Evolutionary conservation across 2,113 vertebrate genomes (phyloP), one percentile per base, ranked within the genome.

Genomic region (Lepisosteus oculatus): DNA sequence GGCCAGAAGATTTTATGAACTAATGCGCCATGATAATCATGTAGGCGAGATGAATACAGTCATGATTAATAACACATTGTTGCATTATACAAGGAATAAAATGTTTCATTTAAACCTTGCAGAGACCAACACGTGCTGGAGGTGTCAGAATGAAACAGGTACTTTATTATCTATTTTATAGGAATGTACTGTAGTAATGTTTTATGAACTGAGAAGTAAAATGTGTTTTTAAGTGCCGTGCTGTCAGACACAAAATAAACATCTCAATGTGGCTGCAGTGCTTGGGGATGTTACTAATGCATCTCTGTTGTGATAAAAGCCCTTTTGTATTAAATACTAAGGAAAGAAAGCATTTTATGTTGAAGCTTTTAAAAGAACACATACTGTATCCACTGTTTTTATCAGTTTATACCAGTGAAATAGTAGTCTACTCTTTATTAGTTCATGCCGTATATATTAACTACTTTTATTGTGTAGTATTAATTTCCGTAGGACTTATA

Each of bases 111-210:
- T 83, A 79, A 87, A 85, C 85, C 82, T 84, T 85, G 70, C 89
- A 92, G 91, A 92, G 74, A 84, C 86, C 85, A 92, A 90, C 86
- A 90, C 86, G 80, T 92, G 90, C 91, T 91, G 91, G 89, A 90
- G 90, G 87, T 92, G 91, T 91, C 89, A 92, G 71, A 92, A 88
- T 87, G 90, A 92, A 91, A 88, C 91, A 85, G 90, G 91, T 92
- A 92, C 83, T 86, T 74, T 65, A 51, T 51, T 17, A 66, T 62
- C 43, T 42, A 74, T 76, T 62, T 63, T 74, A 69, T 69, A 74
- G 61, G 62, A 74, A 56, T 74, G 73, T 61, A 6, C 56, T 17
- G 43, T 72, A 54, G 61, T 6, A 51, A 55, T 3, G 11, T 74
- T 68, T 68, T 41, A 55, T 56, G 14, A 57, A 15, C 41, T 41